Evolutionary conservation across 2,113 vertebrate genomes (phyloP).

Genomic region (Elephantulus edwardii): DNA sequence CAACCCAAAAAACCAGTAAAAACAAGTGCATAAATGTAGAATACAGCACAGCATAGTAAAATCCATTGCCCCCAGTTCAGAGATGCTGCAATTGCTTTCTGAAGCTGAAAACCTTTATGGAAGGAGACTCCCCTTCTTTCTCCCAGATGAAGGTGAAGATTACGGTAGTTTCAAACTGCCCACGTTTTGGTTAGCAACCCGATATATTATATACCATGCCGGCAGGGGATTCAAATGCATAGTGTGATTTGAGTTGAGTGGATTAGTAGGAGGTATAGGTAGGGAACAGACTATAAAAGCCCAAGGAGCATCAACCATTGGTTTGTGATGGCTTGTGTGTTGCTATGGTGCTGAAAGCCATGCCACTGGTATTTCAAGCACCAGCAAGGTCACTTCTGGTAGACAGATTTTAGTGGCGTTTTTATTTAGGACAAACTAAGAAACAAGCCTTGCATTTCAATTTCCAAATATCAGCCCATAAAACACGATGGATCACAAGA

Average conservation of each 20-base stretch:
- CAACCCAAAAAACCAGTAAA: no score
- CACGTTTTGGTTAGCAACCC: no score
- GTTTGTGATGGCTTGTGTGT: neutral
- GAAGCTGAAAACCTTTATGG: no score
- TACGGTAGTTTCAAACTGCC: no score
- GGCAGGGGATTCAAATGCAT: rapidly evolving
- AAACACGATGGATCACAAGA: neutral
- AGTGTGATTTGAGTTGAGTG: neutral
- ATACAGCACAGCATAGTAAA: rapidly evolving
- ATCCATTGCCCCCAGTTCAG: no score
- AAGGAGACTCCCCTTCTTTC: no score
- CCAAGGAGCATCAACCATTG: neutral
- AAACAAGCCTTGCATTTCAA: neutral
- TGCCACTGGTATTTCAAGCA: neutral
- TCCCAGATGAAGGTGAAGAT: no score
- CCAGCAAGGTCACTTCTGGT: neutral
- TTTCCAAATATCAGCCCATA: neutral
- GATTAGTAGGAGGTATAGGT: neutral
- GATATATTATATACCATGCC: no score
- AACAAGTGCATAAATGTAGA: rapidly evolving
- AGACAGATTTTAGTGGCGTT: neutral
- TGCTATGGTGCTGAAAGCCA: no score
- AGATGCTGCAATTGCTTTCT: no score
- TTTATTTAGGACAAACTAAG: neutral
- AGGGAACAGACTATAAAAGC: rapidly evolving